Evolutionary conservation across 2,113 vertebrate species (phyloP).

Genomic region (Hippocampus zosterae): DNA sequence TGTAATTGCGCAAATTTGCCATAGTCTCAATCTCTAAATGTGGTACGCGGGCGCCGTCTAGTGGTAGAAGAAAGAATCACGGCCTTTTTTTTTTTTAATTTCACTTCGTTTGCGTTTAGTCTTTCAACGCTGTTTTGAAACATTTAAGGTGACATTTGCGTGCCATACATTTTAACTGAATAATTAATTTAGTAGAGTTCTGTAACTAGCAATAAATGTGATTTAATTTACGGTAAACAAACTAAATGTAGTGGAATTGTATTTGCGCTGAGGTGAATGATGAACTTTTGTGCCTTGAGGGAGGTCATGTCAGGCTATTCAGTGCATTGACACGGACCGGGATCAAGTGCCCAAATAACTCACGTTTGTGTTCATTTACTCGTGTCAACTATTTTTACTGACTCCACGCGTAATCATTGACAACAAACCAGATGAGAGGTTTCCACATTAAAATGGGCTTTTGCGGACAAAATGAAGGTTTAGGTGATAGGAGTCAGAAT

Average conservation of each 20-base stretch:
- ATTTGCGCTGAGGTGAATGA: background rate
- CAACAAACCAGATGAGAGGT: background rate
- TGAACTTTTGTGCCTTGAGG: conserved; percentile 35
- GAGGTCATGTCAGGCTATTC: background rate
- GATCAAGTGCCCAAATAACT: background rate
- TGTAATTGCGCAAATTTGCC: too few species aligned
- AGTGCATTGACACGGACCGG: background rate
- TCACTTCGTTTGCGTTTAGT: background rate
- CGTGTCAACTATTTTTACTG: background rate
- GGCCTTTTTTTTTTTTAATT: background rate
- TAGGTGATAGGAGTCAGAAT: background rate
- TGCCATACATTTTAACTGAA: background rate
- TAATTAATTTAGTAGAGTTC: background rate
- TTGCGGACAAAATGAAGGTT: background rate
- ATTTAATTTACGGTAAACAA: too few species aligned
- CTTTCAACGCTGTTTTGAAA: background rate
- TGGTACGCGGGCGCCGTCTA: background rate
- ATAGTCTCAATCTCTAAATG: too few species aligned
- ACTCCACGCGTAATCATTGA: background rate
- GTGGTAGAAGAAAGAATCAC: background rate
- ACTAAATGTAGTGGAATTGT: too few species aligned
- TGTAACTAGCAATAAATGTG: background rate
- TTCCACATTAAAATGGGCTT: background rate
- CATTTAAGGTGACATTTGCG: background rate
- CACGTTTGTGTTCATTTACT: conserved; percentile 2